These are phyloP conservation scores for Pheucticus melanocephalus DNA, from an alignment of 2,113 vertebrate species.

Conservation along the genomic window DNA sequence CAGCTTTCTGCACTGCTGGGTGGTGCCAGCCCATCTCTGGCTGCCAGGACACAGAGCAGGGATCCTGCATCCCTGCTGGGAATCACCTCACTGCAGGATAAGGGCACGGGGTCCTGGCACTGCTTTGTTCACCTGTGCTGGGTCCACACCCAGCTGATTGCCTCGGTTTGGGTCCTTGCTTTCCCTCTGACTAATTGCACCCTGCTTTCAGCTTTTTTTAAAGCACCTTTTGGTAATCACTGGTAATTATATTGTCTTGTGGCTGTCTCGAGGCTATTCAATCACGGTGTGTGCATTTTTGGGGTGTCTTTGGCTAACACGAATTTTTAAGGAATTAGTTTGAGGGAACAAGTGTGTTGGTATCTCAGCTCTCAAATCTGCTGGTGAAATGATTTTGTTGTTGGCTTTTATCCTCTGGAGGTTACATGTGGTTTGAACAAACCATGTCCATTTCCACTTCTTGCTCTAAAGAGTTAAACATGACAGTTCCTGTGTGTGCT, in stretches of 20 bases:
- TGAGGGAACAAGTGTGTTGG: not conserved
- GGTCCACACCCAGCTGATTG: slow-evolving; percentile 4
- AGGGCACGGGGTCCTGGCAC: not conserved
- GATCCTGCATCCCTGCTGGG: not conserved
- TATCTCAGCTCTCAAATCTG: not conserved
- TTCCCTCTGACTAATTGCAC: slow-evolving; percentile 25
- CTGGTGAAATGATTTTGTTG: not conserved
- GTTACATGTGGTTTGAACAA: not conserved
- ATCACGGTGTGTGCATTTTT: not conserved
- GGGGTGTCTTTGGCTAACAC: not conserved
- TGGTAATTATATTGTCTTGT: not conserved
- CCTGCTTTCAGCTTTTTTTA: not conserved
- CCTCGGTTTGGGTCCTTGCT: not conserved
- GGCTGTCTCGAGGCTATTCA: slow-evolving; percentile 27
- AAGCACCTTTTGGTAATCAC: not conserved
- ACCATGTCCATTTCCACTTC: not conserved
- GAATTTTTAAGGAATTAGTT: not conserved
- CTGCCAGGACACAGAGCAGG: not conserved
- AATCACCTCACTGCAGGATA: rapidly evolving
- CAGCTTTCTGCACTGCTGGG: not conserved
- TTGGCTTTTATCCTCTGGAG: not conserved
- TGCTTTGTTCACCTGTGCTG: not conserved
- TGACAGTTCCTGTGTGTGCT: not conserved
- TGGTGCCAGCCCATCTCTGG: not conserved
- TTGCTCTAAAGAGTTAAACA: not conserved